Conservation (phyloP, 2,113 vertebrate genomes). For the Mystacornis crossleyi region DNA sequence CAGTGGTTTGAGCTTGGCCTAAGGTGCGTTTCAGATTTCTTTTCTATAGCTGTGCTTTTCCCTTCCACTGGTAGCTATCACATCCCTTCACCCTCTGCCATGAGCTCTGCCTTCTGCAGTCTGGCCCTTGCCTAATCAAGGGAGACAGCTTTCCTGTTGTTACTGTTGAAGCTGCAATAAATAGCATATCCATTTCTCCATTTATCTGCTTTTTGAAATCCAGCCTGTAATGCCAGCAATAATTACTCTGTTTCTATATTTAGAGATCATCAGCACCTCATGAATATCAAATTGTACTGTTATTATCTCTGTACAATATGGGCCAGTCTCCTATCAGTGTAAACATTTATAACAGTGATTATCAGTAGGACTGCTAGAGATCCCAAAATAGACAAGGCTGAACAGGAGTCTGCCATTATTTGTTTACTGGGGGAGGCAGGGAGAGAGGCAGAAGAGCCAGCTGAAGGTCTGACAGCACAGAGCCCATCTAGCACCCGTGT, state of each 20-base stretch:
- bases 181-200: conserved; percentile 57
- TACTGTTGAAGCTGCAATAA: conserved; percentile 32
- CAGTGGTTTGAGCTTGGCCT: not conserved
- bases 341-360: conserved; percentile 52
- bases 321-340: conserved; percentile 41
- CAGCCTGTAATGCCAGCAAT: conserved; percentile 40
- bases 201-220: conserved; percentile 62
- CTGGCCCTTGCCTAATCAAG: conserved; percentile 30
- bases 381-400: conserved; percentile 44
- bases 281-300: conserved; percentile 67
- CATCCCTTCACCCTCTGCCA: not conserved
- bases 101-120: conserved; percentile 32
- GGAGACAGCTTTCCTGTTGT: conserved; percentile 41
- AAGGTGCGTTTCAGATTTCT: not conserved
- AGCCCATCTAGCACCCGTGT: not conserved
- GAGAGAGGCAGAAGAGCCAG: not conserved
- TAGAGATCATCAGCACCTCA: conserved; percentile 62
- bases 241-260: conserved; percentile 69
- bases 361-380: conserved; percentile 5
- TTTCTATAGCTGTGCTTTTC: not conserved
- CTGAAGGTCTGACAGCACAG: not conserved
- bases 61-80: not conserved
- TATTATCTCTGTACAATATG: conserved; percentile 52
- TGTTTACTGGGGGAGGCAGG: not conserved
- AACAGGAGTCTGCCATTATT: not conserved